Evolutionary conservation across 2,113 vertebrate species (phyloP).

Genomic region (Microtus pennsylvanicus): DNA sequence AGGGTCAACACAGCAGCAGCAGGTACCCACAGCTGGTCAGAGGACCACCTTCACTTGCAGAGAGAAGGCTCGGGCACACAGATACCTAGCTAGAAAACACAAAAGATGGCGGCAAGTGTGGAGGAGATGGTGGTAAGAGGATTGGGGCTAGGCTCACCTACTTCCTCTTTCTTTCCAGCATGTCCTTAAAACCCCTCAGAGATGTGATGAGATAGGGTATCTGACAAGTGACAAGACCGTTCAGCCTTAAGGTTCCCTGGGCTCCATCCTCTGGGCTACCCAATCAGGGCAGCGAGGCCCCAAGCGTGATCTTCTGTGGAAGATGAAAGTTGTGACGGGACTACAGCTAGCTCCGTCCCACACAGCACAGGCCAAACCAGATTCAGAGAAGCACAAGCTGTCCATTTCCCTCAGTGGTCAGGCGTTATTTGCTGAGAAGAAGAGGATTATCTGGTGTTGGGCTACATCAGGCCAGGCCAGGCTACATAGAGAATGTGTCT

Average conservation of each 20-base stretch:
- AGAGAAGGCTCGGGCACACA: neutral
- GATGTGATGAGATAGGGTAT: neutral
- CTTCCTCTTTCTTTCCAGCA: neutral
- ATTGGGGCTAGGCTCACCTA: neutral
- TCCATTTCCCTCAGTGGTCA: neutral
- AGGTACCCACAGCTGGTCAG: neutral
- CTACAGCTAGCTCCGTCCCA: neutral
- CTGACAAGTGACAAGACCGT: neutral
- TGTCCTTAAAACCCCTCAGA: neutral
- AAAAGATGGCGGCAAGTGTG: fast-evolving
- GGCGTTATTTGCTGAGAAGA: neutral
- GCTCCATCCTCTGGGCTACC: neutral
- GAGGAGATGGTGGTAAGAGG: neutral
- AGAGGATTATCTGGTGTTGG: neutral
- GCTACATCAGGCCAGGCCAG: neutral
- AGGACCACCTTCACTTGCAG: neutral
- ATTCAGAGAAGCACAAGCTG: neutral
- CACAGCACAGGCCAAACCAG: neutral
- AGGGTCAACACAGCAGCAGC: neutral
- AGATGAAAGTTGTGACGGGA: neutral
- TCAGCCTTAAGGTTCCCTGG: neutral
- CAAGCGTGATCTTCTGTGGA: neutral
- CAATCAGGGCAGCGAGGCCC: neutral
- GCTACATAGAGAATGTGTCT: neutral
- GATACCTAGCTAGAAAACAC: neutral